phyloP scores from a whole-genome alignment of 2,113 vertebrate genomes.

The Cheirogaleus medius region DNA sequence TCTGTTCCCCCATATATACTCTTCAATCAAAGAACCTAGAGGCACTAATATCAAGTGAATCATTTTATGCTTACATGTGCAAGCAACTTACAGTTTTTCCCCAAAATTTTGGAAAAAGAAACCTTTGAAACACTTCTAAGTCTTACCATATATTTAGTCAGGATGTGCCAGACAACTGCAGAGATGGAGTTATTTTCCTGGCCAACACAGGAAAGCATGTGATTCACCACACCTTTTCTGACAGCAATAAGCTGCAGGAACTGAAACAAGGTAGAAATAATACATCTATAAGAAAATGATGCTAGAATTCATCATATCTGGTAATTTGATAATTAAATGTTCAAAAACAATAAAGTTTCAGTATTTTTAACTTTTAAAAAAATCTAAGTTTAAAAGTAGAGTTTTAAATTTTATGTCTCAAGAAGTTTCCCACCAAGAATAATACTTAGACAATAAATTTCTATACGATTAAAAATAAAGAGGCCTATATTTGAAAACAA shows the following conservation, averaged over 20 bases:
- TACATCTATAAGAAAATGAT: background rate
- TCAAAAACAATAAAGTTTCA: background rate
- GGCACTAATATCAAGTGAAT: background rate
- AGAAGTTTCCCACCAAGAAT: background rate
- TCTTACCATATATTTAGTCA: conserved; percentile 13
- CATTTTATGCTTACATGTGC: background rate
- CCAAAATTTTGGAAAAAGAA: conserved; percentile 31
- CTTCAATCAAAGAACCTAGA: background rate
- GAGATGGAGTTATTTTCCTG: conserved; percentile 25
- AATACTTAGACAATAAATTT: background rate
- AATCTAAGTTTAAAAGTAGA: conserved; percentile 14
- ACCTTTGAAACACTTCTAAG: conserved; percentile 26
- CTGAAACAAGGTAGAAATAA: background rate
- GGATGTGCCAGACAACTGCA: conserved; percentile 45
- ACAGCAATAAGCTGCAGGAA: background rate
- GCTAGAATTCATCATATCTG: background rate
- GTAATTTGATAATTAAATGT: background rate
- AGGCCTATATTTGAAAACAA: conserved; percentile 2
- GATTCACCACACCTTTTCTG: background rate
- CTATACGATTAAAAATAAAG: background rate
- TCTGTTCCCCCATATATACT: background rate
- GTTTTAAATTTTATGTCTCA: conserved; percentile 15
- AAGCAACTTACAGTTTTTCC: background rate
- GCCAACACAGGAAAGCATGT: background rate
- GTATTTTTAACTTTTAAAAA: conserved; percentile 2